A percentile compares a stretch with the other conserved stretches of the same genome.
Conservation (phyloP, 2,113 vertebrate genomes). For the Boulengeromyrus knoepffleri region DNA sequence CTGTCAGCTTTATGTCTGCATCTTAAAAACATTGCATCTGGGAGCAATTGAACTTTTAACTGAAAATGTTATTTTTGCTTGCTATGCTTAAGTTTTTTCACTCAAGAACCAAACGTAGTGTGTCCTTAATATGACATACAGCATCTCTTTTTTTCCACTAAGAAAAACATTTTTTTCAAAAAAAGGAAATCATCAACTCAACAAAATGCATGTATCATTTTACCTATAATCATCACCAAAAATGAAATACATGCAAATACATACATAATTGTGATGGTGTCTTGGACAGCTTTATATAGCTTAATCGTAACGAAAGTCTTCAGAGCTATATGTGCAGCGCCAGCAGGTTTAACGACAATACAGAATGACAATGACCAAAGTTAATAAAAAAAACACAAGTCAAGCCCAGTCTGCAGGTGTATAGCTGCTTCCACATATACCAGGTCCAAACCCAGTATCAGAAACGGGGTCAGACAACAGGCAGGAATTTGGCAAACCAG, state of each 20-base stretch:
- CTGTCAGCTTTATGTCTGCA: neutral
- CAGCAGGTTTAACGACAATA: neutral
- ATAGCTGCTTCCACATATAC: neutral
- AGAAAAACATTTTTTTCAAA: no score
- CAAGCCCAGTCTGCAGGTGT: neutral
- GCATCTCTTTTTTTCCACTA: neutral
- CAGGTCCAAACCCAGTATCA: neutral
- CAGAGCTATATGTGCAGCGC: neutral
- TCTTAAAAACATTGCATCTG: neutral
- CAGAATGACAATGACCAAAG: neutral
- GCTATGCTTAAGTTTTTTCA: neutral
- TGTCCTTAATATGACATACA: neutral
- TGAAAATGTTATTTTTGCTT: neutral
- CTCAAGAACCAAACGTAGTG: neutral
- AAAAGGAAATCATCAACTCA: neutral
- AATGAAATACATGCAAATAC: neutral
- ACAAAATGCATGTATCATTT: neutral
- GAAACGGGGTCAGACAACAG: neutral
- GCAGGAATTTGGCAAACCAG: neutral
- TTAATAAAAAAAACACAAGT: neutral
- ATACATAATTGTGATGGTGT: no score
- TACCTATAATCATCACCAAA: neutral
- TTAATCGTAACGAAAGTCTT: neutral
- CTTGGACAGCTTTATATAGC: neutral
- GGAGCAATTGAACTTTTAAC: neutral